Evolutionary conservation across 2,113 vertebrate genomes (phyloP).

Genomic region (Sapajus apella): DNA sequence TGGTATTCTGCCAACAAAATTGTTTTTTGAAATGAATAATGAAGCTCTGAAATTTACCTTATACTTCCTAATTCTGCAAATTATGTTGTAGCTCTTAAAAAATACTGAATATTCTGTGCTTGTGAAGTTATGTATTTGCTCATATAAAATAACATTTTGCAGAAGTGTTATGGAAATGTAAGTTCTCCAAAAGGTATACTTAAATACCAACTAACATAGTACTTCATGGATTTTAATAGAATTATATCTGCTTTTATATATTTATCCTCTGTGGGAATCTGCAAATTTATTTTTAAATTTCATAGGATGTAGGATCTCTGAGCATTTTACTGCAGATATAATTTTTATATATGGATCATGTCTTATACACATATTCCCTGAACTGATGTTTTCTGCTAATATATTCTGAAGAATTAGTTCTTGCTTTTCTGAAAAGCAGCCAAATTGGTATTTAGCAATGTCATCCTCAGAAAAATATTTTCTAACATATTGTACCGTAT

Average conservation of each 20-base stretch:
- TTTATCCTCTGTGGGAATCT: neutral
- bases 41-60: neutral
- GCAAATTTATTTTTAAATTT: constrained; percentile 34
- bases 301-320: neutral
- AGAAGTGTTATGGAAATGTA: neutral
- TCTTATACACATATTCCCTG: constrained; percentile 16
- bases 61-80: neutral
- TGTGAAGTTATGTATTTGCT: neutral
- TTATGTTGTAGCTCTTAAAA: neutral
- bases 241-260: neutral
- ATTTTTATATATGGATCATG: neutral
- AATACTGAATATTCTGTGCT: neutral
- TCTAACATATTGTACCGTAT: constrained; percentile 1
- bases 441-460: constrained; percentile 42
- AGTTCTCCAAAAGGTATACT: neutral
- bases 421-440: constrained; percentile 21
- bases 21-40: neutral
- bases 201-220: neutral
- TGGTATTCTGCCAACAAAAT: neutral
- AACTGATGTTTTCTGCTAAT: neutral
- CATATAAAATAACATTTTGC: neutral
- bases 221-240: constrained; percentile 30
- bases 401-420: constrained; percentile 20
- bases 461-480: constrained; percentile 28
- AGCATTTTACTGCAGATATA: neutral